Conservation (phyloP, 2,113 vertebrate genomes). For the Melanotaenia duboulayi region DNA sequence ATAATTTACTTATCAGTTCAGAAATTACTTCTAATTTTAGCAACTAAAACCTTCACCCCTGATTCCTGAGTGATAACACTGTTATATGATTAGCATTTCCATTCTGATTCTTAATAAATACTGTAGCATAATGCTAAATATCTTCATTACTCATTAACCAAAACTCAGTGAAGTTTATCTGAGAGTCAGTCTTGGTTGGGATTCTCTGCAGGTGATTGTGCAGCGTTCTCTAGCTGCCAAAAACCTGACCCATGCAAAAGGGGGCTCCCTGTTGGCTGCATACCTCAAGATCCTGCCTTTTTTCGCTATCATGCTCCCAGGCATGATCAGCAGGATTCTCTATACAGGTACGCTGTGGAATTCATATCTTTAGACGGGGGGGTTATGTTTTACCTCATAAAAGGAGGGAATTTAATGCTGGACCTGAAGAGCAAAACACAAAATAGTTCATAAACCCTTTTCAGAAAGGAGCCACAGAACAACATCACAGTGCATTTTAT, state of each 20-base stretch:
- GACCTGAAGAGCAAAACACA: background rate
- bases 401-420: background rate
- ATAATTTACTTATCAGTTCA: slow-evolving; percentile 8
- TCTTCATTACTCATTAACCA: slow-evolving; percentile 15
- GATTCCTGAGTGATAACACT: background rate
- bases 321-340: slow-evolving; percentile 97
- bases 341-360: slow-evolving; percentile 83
- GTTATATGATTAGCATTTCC: background rate
- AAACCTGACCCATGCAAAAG: slow-evolving; percentile 93
- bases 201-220: slow-evolving; percentile 91
- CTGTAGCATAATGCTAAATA: background rate
- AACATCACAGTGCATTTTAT: too few relatives aligned
- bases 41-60: slow-evolving; percentile 13
- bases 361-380: too few relatives aligned
- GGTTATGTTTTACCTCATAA: too few relatives aligned
- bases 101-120: background rate
- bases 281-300: slow-evolving; percentile 94
- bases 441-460: background rate
- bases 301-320: slow-evolving; percentile 94
- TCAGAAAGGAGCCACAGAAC: background rate
- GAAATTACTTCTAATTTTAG: background rate
- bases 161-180: background rate
- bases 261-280: slow-evolving; percentile 91
- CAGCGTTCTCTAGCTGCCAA: slow-evolving; percentile 94
- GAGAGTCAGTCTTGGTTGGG: background rate